Conservation (phyloP, 2,888 invertebrate species). For the Oxycera nigricornis region DNA sequence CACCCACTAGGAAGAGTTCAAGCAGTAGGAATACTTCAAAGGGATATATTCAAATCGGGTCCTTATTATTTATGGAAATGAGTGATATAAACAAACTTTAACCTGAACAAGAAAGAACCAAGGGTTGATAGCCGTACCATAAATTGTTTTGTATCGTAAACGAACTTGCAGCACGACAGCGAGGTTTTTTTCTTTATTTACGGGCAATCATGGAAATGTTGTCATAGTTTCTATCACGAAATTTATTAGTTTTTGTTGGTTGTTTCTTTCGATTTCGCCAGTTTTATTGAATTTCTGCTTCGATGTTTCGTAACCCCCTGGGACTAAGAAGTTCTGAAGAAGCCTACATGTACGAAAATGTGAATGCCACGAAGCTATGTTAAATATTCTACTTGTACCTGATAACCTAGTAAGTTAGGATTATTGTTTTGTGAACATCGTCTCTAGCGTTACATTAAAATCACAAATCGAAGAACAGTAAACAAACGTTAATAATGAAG, state of each 20-base stretch:
- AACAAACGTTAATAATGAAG: too few relatives aligned
- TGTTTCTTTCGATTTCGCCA: not conserved
- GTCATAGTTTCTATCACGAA: slow-evolving; percentile 31
- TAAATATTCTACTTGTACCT: too few relatives aligned
- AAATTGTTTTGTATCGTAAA: slow-evolving; percentile 17
- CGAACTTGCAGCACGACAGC: slow-evolving; percentile 15
- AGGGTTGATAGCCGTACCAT: not conserved
- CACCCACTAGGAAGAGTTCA: not conserved
- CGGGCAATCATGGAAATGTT: slow-evolving; percentile 23
- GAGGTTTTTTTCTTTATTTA: slow-evolving; percentile 34
- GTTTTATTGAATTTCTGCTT: slow-evolving; percentile 37
- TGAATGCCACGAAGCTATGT: too few relatives aligned
- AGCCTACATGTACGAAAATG: too few relatives aligned
- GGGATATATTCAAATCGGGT: slow-evolving; percentile 9
- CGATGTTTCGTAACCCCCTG: not conserved
- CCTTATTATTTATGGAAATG: not conserved
- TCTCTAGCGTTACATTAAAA: too few relatives aligned
- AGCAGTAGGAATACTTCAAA: not conserved
- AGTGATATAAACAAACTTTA: slow-evolving; percentile 32
- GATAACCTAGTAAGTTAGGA: too few relatives aligned
- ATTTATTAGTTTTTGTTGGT: slow-evolving; percentile 15
- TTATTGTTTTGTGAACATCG: too few relatives aligned
- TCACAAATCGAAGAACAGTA: too few relatives aligned
- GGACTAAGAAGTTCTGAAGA: too few relatives aligned
- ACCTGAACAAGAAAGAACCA: slow-evolving; percentile 8